Conservation (phyloP, 2,797 vertebrate genomes). For the Anguilla pacifica region DNA sequence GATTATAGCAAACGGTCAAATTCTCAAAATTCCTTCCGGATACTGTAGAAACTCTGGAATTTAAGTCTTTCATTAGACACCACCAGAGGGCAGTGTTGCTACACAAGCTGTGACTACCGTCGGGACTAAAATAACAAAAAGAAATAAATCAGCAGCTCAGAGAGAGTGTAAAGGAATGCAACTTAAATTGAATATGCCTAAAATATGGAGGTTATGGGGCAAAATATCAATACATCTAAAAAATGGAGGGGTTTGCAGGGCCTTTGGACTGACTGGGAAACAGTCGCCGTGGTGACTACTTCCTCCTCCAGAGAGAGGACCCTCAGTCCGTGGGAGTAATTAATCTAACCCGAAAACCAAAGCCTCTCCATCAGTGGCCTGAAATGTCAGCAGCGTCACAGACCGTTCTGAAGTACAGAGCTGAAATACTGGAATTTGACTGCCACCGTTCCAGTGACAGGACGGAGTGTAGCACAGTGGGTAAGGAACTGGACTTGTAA, state of each 20-base stretch:
- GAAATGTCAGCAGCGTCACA: neutral
- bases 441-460: neutral
- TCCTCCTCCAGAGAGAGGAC: neutral
- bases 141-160: neutral
- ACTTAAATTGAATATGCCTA: neutral
- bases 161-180: neutral
- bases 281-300: neutral
- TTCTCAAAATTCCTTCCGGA: neutral
- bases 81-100: conserved; percentile 11
- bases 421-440: neutral
- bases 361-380: neutral
- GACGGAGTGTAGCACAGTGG: too few species aligned
- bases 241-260: neutral
- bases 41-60: neutral
- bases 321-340: neutral
- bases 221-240: neutral
- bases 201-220: neutral
- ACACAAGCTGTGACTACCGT: neutral
- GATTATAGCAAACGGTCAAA: neutral
- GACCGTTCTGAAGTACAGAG: neutral
- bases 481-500: too few species aligned
- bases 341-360: neutral
- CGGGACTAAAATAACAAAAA: neutral
- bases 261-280: neutral
- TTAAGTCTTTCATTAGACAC: neutral